Conservation (phyloP, 2,797 vertebrate genomes). For the Tragopan temminckii region DNA sequence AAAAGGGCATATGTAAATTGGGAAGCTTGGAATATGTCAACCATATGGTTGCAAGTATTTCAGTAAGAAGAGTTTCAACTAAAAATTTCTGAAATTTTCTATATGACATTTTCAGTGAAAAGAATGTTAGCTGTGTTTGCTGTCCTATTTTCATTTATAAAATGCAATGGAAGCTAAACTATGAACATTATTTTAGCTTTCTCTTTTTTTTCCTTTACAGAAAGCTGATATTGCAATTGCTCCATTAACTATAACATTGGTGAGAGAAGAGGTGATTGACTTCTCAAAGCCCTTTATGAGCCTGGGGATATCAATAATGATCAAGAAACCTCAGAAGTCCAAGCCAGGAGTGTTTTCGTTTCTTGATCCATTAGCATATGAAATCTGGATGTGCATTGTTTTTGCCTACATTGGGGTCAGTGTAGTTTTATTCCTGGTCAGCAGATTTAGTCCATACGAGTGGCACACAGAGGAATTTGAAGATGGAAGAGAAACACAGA, state of each 20-base stretch:
- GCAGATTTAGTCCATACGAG: slow-evolving; percentile 99
- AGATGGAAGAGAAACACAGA: slow-evolving; percentile 97
- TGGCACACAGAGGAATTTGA: slow-evolving; percentile 99
- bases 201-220: slow-evolving; percentile 82
- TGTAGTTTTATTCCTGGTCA: slow-evolving; percentile 99
- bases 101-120: not conserved
- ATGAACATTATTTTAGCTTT: not conserved
- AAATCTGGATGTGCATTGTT: slow-evolving; percentile 99
- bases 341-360: slow-evolving; percentile 99
- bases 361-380: slow-evolving; percentile 98
- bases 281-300: slow-evolving; percentile 99
- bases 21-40: not conserved
- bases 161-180: not conserved
- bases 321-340: slow-evolving; percentile 99
- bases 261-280: slow-evolving; percentile 99
- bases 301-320: slow-evolving; percentile 99
- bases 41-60: not conserved
- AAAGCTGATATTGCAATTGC: slow-evolving; percentile 99
- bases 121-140: not conserved
- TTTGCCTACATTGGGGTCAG: slow-evolving; percentile 99
- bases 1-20: not conserved
- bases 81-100: not conserved
- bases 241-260: slow-evolving; percentile 96
- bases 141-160: slow-evolving; percentile 40
- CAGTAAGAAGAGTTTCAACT: not conserved